Evolutionary conservation across 2,113 vertebrate genomes (phyloP).

Genomic region (Nothoprocta pentlandii): DNA sequence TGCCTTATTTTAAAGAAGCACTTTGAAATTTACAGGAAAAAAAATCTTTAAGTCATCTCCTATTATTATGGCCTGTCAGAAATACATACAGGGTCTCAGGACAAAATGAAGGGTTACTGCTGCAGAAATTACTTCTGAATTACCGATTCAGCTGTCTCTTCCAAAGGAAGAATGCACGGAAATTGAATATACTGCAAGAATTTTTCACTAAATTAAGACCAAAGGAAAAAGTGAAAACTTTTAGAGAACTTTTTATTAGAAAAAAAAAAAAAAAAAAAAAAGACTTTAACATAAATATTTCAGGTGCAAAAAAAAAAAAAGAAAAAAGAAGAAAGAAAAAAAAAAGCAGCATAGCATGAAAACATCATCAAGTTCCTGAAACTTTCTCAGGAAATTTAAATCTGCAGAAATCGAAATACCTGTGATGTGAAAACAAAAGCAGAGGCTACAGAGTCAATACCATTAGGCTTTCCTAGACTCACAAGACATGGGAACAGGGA

Average conservation of each 20-base stretch:
- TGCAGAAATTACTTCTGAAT: not conserved
- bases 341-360: not conserved
- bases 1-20: not conserved
- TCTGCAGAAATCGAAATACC: too few species aligned
- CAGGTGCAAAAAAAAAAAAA: too few species aligned
- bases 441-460: not conserved
- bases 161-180: not conserved
- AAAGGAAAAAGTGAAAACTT: not conserved
- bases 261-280: not conserved
- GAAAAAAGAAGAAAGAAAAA: not conserved
- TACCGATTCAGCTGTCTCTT: not conserved
- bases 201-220: not conserved
- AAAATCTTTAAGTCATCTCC: not conserved
- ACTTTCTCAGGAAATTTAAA: too few species aligned
- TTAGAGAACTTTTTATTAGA: not conserved
- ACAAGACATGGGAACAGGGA: not conserved
- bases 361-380: too few species aligned
- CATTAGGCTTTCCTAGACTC: not conserved
- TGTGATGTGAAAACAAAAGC: too few species aligned
- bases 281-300: too few species aligned
- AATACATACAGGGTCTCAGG: not conserved
- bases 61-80: not conserved
- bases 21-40: not conserved
- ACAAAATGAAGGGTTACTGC: not conserved
- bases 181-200: not conserved